Percentiles rank a stretch among this genome's conserved stretches.
phyloP scores from a whole-genome alignment of 2,113 vertebrate genomes.

The Festucalex cinctus region DNA sequence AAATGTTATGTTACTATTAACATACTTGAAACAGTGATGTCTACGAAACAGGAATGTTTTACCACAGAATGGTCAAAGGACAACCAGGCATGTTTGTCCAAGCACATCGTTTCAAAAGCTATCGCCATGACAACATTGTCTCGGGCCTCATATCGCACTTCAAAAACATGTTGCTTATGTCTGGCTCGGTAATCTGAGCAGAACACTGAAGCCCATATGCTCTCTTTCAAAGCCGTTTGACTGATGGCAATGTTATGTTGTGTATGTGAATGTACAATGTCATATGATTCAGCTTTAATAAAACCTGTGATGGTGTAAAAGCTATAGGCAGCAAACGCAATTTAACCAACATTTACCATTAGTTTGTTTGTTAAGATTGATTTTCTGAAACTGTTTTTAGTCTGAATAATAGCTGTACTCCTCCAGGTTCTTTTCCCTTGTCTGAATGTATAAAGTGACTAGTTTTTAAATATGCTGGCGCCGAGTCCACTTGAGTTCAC shows the following conservation, averaged over 20 bases:
- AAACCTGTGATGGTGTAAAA: not conserved
- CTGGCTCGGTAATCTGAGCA: not conserved
- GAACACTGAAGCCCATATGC: not conserved
- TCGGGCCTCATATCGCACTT: not conserved
- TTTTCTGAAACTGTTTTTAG: not conserved
- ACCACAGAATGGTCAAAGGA: not conserved
- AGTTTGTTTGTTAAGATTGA: not conserved
- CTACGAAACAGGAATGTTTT: not conserved
- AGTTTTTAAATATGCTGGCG: conserved; percentile 3
- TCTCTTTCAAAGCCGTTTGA: too few relatives aligned
- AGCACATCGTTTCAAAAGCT: not conserved
- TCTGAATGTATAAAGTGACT: not conserved
- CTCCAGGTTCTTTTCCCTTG: not conserved
- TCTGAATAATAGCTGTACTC: not conserved
- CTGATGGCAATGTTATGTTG: too few relatives aligned
- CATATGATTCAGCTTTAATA: not conserved
- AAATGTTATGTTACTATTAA: not conserved
- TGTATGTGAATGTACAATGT: too few relatives aligned
- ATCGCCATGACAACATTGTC: not conserved
- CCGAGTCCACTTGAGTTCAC: not conserved
- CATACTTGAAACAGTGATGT: not conserved
- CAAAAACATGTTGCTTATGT: not conserved
- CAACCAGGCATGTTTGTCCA: not conserved
- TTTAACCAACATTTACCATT: not conserved
- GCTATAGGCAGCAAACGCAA: not conserved